Evolutionary conservation across 2,113 vertebrate species (phyloP).

Genomic region (Sterrhoptilus dennistouni): DNA sequence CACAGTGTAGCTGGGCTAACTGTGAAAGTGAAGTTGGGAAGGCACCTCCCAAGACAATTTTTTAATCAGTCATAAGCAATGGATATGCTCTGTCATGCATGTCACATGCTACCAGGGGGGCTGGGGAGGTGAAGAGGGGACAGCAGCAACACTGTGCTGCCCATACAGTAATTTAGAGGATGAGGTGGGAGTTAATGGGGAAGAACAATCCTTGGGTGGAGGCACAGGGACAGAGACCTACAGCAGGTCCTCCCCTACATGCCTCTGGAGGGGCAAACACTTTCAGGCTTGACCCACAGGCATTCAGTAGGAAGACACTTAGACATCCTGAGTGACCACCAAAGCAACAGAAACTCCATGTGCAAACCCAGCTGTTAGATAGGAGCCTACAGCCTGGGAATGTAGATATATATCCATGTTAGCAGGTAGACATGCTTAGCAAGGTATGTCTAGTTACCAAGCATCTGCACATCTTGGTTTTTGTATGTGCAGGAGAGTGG

Average conservation of each 20-base stretch:
- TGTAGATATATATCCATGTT: accelerated
- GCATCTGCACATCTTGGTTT: neutral
- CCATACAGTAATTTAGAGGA: neutral
- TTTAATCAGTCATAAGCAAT: neutral
- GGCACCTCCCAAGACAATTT: neutral
- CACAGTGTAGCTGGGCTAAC: neutral
- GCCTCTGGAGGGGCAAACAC: neutral
- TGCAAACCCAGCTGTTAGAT: neutral
- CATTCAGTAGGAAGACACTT: neutral
- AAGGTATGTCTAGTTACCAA: neutral
- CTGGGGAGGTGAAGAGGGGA: neutral
- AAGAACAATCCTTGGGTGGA: neutral
- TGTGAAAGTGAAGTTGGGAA: neutral
- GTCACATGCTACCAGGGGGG: accelerated
- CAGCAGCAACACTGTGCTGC: accelerated
- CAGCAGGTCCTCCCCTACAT: neutral
- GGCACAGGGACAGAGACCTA: neutral
- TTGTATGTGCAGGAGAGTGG: neutral
- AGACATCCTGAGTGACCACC: neutral
- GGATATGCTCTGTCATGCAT: neutral
- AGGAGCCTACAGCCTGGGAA: neutral
- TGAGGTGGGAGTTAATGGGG: neutral
- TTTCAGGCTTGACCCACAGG: neutral
- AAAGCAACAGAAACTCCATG: neutral
- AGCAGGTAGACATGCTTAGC: neutral